These are phyloP conservation scores for Laothoe populi DNA, from an alignment of 2,888 invertebrate genomes.

Conservation along the genomic window DNA sequence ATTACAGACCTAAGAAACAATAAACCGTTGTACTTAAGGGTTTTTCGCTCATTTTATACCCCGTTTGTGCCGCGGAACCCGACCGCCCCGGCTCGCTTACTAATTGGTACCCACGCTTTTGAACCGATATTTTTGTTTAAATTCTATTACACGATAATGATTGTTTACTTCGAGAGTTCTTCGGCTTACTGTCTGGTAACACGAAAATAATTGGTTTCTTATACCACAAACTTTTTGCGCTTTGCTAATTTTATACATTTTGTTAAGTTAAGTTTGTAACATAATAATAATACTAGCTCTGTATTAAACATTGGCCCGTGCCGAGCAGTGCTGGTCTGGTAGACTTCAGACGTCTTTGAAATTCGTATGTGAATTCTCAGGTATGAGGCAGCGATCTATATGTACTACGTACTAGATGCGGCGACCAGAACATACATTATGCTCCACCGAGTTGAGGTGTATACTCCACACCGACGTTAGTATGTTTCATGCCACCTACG, in stretches of 20 bases:
- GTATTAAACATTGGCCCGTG: too few species aligned
- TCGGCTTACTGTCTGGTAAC: background rate
- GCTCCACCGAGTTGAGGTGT: too few species aligned
- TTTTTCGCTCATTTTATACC: slow-evolving; percentile 70
- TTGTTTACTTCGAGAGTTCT: slow-evolving; percentile 18
- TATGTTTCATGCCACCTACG: too few species aligned
- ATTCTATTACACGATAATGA: slow-evolving; percentile 22
- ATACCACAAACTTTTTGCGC: background rate
- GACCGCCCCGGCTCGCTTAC: slow-evolving; percentile 66
- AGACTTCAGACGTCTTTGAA: too few species aligned
- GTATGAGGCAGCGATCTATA: too few species aligned
- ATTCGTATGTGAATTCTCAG: too few species aligned
- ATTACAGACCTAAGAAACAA: slow-evolving; percentile 68
- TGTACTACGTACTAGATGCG: too few species aligned
- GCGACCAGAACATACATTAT: too few species aligned
- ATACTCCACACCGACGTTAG: too few species aligned
- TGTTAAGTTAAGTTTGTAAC: too few species aligned
- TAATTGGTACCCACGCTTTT: slow-evolving; percentile 68
- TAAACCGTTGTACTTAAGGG: slow-evolving; percentile 70
- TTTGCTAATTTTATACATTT: background rate
- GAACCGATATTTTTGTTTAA: slow-evolving; percentile 25
- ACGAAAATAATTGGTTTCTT: background rate
- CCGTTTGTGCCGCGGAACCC: slow-evolving; percentile 61
- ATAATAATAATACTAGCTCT: too few species aligned
- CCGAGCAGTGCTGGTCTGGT: too few species aligned